Percentiles rank a stretch among this genome's conserved stretches.
phyloP scores from a whole-genome alignment of 2,797 vertebrate genomes.

The Neosilurus hyrtlii region DNA sequence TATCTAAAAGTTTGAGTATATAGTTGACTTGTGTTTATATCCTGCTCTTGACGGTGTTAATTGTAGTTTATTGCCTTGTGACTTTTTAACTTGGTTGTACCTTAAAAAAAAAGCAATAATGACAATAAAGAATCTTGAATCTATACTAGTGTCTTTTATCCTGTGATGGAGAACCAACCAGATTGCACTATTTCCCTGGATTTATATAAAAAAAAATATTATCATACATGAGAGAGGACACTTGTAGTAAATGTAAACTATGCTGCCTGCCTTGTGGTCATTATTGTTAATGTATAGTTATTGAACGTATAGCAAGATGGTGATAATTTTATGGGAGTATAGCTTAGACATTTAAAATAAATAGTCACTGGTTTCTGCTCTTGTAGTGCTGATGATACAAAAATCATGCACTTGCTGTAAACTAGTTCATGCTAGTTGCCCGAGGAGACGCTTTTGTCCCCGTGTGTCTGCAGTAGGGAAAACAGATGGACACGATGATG shows the following conservation, averaged over 20 bases:
- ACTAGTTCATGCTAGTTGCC: constrained; percentile 40
- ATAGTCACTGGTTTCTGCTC: background rate
- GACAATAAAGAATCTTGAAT: too few relatives aligned
- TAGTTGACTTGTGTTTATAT: too few relatives aligned
- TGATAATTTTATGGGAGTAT: too few relatives aligned
- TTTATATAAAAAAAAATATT: background rate
- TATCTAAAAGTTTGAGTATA: too few relatives aligned
- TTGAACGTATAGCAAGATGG: background rate
- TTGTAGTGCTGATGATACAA: background rate
- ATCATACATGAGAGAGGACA: background rate
- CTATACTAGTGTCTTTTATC: too few relatives aligned
- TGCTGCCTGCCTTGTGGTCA: background rate
- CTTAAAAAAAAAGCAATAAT: too few relatives aligned
- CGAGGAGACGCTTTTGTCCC: constrained; percentile 25
- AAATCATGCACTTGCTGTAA: background rate
- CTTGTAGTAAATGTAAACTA: background rate
- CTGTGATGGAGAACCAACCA: too few relatives aligned
- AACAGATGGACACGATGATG: constrained; percentile 58
- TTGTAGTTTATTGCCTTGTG: too few relatives aligned
- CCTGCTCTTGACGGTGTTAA: too few relatives aligned
- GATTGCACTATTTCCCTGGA: too few relatives aligned
- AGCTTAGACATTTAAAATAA: background rate
- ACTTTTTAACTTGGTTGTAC: too few relatives aligned
- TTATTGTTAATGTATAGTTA: background rate
- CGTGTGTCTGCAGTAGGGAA: constrained; percentile 23